phyloP scores from a whole-genome alignment of 2,888 invertebrate species.

The Poecilobothrus nobilitatus region DNA sequence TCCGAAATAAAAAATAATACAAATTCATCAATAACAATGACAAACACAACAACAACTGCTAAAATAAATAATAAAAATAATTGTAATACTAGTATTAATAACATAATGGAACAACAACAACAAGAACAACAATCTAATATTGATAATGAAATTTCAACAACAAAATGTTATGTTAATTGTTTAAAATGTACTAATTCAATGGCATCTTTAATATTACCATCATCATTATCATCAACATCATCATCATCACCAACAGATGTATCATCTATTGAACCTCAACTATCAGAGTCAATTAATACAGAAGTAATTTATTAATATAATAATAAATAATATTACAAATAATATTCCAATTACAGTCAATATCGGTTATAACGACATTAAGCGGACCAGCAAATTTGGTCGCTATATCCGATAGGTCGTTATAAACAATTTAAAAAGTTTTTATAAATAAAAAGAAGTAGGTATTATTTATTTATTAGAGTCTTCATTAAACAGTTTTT shows the following conservation, averaged over 20 bases:
- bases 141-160: background rate
- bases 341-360: too few species aligned
- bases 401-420: too few species aligned
- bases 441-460: too few species aligned
- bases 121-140: background rate
- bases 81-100: background rate
- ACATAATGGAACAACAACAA: background rate
- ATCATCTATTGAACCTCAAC: too few species aligned
- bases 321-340: background rate
- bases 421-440: too few species aligned
- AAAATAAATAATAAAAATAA: background rate
- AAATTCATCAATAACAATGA: background rate
- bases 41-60: background rate
- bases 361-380: too few species aligned
- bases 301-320: background rate
- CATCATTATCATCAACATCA: too few species aligned
- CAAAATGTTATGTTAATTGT: conserved; percentile 10
- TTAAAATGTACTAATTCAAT: conserved; percentile 1
- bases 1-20: conserved; percentile 12
- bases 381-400: too few species aligned
- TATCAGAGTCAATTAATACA: too few species aligned
- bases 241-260: too few species aligned
- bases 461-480: too few species aligned
- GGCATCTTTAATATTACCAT: background rate
- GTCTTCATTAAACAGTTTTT: too few species aligned